Evolutionary conservation across 2,797 vertebrate genomes (phyloP).

Genomic region (Chlorospingus semifuscus): DNA sequence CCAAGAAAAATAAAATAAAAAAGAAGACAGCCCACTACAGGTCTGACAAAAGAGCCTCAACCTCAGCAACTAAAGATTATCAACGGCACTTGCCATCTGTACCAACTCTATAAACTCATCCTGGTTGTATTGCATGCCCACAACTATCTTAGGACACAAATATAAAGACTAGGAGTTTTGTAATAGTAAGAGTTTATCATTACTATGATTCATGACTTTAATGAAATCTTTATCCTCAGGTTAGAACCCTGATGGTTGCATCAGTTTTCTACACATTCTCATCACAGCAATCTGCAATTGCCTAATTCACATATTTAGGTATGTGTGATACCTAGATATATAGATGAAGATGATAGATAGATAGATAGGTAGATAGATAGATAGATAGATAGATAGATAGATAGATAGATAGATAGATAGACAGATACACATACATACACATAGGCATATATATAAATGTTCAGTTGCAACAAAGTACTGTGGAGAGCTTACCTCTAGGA

Average conservation of each 20-base stretch:
- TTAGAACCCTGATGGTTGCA: neutral
- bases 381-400: neutral
- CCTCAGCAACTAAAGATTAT: neutral
- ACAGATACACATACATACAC: neutral
- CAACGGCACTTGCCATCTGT: neutral
- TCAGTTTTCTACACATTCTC: neutral
- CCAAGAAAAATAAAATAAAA: neutral
- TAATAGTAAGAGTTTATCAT: neutral
- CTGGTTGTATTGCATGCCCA: neutral
- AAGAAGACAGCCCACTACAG: fast-evolving
- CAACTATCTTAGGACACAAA: neutral
- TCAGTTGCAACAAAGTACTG: neutral
- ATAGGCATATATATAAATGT: neutral
- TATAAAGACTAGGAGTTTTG: neutral
- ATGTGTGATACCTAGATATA: no score
- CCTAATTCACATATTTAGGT: neutral
- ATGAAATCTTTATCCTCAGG: neutral
- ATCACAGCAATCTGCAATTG: neutral
- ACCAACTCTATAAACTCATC: neutral
- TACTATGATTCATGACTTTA: neutral
- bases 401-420: neutral
- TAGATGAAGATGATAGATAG: neutral
- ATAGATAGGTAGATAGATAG: no score
- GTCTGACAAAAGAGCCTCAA: neutral
- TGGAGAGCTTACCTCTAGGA: neutral